Evolutionary conservation across 2,113 vertebrate genomes (phyloP), one percentile per base, ranked within the genome.

Genomic region (Panthera leo): DNA sequence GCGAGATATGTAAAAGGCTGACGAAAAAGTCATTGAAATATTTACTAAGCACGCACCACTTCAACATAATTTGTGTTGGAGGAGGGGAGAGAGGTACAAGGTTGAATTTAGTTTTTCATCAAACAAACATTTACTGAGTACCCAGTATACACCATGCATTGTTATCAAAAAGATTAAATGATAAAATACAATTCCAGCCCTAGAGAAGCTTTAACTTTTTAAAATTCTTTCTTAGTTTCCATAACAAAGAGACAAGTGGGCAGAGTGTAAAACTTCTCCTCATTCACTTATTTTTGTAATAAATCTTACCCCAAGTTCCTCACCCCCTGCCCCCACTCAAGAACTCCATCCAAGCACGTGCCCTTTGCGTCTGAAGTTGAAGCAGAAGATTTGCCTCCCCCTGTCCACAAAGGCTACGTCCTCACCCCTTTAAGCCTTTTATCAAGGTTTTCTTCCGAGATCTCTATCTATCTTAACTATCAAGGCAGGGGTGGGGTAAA

Each of bases 1-100:
- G 14, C 6, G 76, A 61, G 16, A 34, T 53, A 83, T 14, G 68
- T 11, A 51, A 91, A 63, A 85, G 1, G 12, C 14, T 93, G 76
- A 87, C 65, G 70, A 79, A 58, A 87, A 93, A 80, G 18, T 18
- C 19, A 48, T 39, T 87, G 31, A 80, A 71, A 85, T 92, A 90
- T 65, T 92, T 96, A 58, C 48, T 91, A 90, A 94, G 13, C 29
- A 85, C 10, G 29, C 87, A 58, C 85, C 45, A 58, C 16, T 85
- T 95, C 63, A 70, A 70, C 25, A 71, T 63, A 48, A 61, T 70
- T 93, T 93, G n/a, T 91, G 21, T 53, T 76, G 5, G 8, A 93
- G 31, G 15, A 65, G 3, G n/a, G n/a, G 5, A 4, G 18, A 80
- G 19, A 7, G 10, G 85, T 68, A 78, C 27, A 53, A 78, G 15